Evolutionary conservation across 2,888 invertebrate species (phyloP).

Genomic region (Sesamia inferens): DNA sequence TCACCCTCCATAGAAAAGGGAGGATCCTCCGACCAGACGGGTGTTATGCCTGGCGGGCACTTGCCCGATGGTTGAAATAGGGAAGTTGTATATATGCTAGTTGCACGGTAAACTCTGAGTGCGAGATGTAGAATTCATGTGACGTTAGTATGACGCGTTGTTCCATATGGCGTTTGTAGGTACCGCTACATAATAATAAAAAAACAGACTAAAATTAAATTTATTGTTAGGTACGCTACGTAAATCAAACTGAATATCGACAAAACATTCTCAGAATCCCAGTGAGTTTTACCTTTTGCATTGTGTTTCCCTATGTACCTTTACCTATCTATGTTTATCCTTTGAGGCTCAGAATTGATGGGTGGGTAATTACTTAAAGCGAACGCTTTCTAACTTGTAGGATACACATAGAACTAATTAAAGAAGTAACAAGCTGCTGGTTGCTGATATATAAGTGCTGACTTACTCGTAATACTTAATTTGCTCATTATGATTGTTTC

Average conservation of each 20-base stretch:
- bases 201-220: slow-evolving; percentile 9
- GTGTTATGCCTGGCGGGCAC: too few relatives aligned
- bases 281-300: slow-evolving; percentile 31
- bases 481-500: slow-evolving; percentile 8
- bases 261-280: slow-evolving; percentile 17
- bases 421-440: slow-evolving; percentile 63
- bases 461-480: slow-evolving; percentile 28
- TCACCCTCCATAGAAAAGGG: too few relatives aligned
- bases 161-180: too few relatives aligned
- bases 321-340: slow-evolving; percentile 18
- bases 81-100: too few relatives aligned
- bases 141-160: too few relatives aligned
- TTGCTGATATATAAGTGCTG: slow-evolving; percentile 35
- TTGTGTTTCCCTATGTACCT: slow-evolving; percentile 10
- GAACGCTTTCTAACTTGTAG: slow-evolving; percentile 74
- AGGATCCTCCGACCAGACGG: too few relatives aligned
- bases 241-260: slow-evolving; percentile 20
- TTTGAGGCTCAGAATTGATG: slow-evolving; percentile 68
- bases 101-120: too few relatives aligned
- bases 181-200: too few relatives aligned
- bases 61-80: too few relatives aligned
- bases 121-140: too few relatives aligned
- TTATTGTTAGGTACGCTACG: not conserved
- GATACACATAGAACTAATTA: slow-evolving; percentile 65
- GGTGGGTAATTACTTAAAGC: slow-evolving; percentile 78